Evolutionary conservation across 2,888 invertebrate genomes (phyloP).

Genomic region (Apantesis nais): DNA sequence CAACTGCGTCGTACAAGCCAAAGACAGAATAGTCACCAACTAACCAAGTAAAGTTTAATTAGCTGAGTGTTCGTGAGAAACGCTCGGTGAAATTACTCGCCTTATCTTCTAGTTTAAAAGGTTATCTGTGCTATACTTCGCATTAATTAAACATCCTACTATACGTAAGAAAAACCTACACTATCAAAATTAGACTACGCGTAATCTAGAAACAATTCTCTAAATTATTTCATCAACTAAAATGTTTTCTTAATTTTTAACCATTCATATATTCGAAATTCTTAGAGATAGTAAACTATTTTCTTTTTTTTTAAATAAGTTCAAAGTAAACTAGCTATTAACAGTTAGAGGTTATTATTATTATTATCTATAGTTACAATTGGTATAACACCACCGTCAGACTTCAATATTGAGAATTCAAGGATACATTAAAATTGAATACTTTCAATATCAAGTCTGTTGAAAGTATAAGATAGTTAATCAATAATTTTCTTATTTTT

Average conservation of each 20-base stretch:
- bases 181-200: slow-evolving; percentile 22
- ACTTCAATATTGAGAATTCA: not conserved
- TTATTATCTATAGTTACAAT: too few species aligned
- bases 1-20: slow-evolving; percentile 26
- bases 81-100: slow-evolving; percentile 46
- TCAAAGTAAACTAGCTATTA: not conserved
- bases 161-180: slow-evolving; percentile 33
- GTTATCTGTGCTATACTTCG: slow-evolving; percentile 47
- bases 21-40: slow-evolving; percentile 25
- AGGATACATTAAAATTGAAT: too few species aligned
- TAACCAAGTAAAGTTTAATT: slow-evolving; percentile 40
- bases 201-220: slow-evolving; percentile 15
- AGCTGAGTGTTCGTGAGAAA: slow-evolving; percentile 42
- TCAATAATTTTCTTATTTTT: too few species aligned
- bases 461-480: too few species aligned
- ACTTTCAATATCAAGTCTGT: not conserved
- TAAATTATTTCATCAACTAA: slow-evolving; percentile 21
- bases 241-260: slow-evolving; percentile 3
- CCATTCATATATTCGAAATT: not conserved
- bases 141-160: slow-evolving; percentile 41
- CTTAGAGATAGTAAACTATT: not conserved
- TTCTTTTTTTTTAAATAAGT: not conserved
- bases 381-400: too few species aligned
- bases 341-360: too few species aligned
- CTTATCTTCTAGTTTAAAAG: slow-evolving; percentile 52